Percentiles rank a stretch among this genome's conserved stretches.
Evolutionary conservation across 2,113 vertebrate species (phyloP).

Genomic region (Plectropomus leopardus): DNA sequence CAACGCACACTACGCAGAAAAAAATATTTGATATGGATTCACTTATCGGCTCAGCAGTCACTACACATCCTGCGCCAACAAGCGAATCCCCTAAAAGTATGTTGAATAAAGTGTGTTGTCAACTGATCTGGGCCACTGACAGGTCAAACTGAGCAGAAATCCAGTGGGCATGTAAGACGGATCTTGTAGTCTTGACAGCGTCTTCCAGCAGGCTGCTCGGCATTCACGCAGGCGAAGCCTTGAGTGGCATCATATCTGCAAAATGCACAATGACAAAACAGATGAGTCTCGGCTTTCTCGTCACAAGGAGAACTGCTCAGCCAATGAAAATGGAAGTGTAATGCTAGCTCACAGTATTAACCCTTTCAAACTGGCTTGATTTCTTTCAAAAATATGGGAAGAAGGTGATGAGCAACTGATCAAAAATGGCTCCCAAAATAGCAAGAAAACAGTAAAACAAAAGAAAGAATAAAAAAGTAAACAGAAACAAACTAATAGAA

Average conservation of each 20-base stretch:
- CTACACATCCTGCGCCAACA: not conserved
- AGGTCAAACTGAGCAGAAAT: slow-evolving; percentile 35
- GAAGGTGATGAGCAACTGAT: too few relatives aligned
- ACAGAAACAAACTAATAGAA: too few relatives aligned
- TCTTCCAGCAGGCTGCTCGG: slow-evolving; percentile 37
- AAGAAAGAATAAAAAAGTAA: too few relatives aligned
- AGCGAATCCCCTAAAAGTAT: not conserved
- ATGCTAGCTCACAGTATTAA: not conserved
- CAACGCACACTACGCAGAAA: too few relatives aligned
- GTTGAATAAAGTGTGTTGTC: too few relatives aligned
- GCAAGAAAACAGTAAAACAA: too few relatives aligned
- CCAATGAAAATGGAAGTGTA: too few relatives aligned
- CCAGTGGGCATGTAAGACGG: slow-evolving; percentile 56
- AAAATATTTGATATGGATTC: too few relatives aligned
- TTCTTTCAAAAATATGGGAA: too few relatives aligned
- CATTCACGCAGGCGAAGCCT: slow-evolving; percentile 70
- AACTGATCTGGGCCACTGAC: too few relatives aligned
- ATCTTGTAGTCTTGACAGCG: slow-evolving; percentile 62
- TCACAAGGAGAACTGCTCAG: not conserved
- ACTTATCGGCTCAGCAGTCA: not conserved
- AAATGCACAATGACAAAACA: not conserved
- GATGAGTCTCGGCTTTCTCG: not conserved
- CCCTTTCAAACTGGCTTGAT: too few relatives aligned
- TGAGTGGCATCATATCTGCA: slow-evolving; percentile 60
- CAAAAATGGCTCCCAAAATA: too few relatives aligned